phyloP scores from a whole-genome alignment of 2,797 vertebrate species.

The Halcyon chelicuti region DNA sequence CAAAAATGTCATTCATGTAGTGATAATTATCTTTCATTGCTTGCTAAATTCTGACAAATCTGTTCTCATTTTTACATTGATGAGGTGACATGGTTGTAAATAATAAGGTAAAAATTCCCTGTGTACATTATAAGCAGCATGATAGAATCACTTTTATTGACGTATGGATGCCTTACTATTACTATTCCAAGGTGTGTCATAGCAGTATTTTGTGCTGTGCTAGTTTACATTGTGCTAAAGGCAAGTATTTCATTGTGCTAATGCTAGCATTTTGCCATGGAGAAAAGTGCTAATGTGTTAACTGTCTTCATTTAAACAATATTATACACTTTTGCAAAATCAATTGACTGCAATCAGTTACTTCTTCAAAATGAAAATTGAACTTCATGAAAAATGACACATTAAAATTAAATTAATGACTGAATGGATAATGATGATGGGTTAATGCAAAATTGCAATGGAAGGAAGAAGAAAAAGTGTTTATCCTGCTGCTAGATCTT shows the following conservation, averaged over 20 bases:
- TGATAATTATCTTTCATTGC: background rate
- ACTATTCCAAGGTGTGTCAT: background rate
- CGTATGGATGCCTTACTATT: background rate
- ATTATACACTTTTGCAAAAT: conserved; percentile 39
- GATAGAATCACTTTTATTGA: background rate
- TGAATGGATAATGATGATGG: conserved; percentile 67
- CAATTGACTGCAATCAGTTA: conserved; percentile 58
- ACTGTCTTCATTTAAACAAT: conserved; percentile 61
- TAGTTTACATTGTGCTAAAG: background rate
- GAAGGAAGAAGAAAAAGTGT: conserved; percentile 61
- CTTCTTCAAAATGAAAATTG: conserved; percentile 53
- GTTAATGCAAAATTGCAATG: conserved; percentile 68
- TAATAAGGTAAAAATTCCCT: background rate
- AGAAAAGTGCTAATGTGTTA: conserved; percentile 57
- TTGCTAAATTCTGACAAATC: background rate
- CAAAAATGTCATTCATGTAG: background rate
- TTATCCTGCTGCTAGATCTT: conserved; percentile 71
- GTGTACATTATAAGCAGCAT: background rate
- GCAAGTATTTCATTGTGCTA: conserved; percentile 5
- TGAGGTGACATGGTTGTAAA: background rate
- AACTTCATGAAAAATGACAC: conserved; percentile 51
- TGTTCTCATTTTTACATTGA: background rate
- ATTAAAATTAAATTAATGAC: conserved; percentile 70
- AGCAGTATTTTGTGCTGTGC: background rate
- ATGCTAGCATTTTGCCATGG: background rate